Base-by-base conservation (phyloP, 1,140 invertebrate genomes). In the Calliphora vicina region DNA sequence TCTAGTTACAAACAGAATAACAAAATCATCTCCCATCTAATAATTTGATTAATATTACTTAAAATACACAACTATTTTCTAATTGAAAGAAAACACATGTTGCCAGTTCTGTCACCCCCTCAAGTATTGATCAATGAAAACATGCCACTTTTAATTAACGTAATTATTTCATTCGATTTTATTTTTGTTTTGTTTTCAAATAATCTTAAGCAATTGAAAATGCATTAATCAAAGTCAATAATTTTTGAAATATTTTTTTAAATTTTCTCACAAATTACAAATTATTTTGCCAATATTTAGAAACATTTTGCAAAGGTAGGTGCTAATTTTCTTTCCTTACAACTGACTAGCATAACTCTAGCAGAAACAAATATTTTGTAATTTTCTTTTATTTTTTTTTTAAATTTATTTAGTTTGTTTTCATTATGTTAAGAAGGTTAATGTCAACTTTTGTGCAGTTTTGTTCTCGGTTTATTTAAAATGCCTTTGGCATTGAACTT, bases 401-500 rank as follows among this genome's bases (percentile, higher is more conserved):
- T 5, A 35, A 35, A 35, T 35, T 35, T 35, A 35, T 35, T 35
- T 10, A 35, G 1, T 35, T 35, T 35, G 35, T 10, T 35, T 35
- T 35, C 35, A 35, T 23, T n/a, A n/a, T n/a, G n/a, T n/a, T 76
- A 8, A 35, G 26, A 76, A 76, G 73, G 73, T 76, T 76, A 76
- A 76, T 76, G 73, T 76, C 27, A 76, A 35, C 35, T 76, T 76
- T 76, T 35, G 35, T 35, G 35, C 35, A 35, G 35, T 26, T 73
- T 73, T 29, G 1, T 76, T 35, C 2, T 42, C 73, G 13, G 13
- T 42, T 17, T 35, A 76, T n/a, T 8, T n/a, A 57, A 57, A 57
- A 76, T 76, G 73, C 8, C 73, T 76, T 76, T 76, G 73, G n/a
- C 73, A 76, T 76, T 76, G 73, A 76, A 76, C 73, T 76, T 76